phyloP scores from a whole-genome alignment of 2,888 invertebrate species.

The Xylota sylvarum region DNA sequence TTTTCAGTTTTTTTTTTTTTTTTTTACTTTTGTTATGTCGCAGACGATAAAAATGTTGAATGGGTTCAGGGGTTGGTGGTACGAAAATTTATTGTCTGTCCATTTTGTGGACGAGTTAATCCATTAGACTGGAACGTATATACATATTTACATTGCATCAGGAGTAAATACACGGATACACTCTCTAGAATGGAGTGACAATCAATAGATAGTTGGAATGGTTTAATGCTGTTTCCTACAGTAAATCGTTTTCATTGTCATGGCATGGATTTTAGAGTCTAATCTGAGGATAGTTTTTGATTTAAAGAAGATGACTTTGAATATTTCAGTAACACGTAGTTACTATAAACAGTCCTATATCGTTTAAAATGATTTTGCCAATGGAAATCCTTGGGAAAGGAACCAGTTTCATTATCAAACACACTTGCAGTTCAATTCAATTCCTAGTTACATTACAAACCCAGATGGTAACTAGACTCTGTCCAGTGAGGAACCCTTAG shows the following conservation, averaged over 20 bases:
- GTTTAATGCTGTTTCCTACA: not conserved
- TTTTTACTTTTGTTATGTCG: constrained; percentile 33
- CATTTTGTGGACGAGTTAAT: constrained; percentile 66
- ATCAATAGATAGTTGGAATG: not conserved
- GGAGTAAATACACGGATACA: not conserved
- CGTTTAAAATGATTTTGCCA: too few relatives aligned
- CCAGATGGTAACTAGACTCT: too few relatives aligned
- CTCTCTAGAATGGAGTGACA: not conserved
- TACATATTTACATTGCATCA: constrained; percentile 36
- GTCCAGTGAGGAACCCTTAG: too few relatives aligned
- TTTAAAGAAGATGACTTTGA: not conserved
- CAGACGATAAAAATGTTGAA: constrained; percentile 61
- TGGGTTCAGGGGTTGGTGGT: constrained; percentile 39
- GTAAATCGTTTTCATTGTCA: constrained; percentile 1
- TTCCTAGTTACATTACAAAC: too few relatives aligned
- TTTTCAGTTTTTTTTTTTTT: not conserved
- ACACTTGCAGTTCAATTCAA: too few relatives aligned
- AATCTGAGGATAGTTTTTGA: not conserved
- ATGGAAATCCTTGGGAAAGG: too few relatives aligned
- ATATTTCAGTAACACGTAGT: too few relatives aligned
- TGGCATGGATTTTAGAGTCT: not conserved
- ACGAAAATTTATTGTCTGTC: constrained; percentile 60
- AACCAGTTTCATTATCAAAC: too few relatives aligned
- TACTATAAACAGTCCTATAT: too few relatives aligned
- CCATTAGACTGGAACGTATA: constrained; percentile 59